A percentile compares a stretch with the other conserved stretches of the same genome.
phyloP scores from a whole-genome alignment of 2,113 vertebrate genomes.

The Xiphias gladius region DNA sequence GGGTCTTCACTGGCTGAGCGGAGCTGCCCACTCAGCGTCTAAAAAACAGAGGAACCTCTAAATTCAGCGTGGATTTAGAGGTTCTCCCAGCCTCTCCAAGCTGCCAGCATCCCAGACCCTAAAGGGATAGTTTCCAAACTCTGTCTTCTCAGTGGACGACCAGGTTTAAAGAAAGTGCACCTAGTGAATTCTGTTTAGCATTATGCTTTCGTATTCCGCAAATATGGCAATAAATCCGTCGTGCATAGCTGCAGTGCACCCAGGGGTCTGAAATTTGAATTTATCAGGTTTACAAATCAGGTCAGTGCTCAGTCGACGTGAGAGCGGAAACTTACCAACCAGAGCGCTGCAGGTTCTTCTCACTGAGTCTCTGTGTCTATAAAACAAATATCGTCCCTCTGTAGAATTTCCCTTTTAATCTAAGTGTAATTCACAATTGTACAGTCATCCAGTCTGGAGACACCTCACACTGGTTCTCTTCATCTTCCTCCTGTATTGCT shows the following conservation, averaged over 20 bases:
- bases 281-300: constrained; percentile 61
- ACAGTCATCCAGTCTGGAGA: background rate
- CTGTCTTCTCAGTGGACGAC: background rate
- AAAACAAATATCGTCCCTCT: constrained; percentile 6
- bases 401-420: constrained; percentile 30
- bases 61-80: no score
- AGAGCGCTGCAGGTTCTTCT: constrained; percentile 39
- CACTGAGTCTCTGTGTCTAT: background rate
- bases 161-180: background rate
- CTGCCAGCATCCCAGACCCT: no score
- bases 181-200: constrained; percentile 13
- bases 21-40: no score
- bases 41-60: no score
- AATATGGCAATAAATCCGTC: constrained; percentile 62
- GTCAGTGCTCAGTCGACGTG: constrained; percentile 33
- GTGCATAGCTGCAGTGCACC: constrained; percentile 27
- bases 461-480: background rate
- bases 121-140: background rate
- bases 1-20: no score
- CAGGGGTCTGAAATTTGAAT: constrained; percentile 52
- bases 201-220: constrained; percentile 42
- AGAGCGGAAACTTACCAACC: constrained; percentile 20
- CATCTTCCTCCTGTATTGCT: background rate
- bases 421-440: background rate
- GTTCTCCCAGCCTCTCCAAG: no score